Evolutionary conservation across 1,140 invertebrate genomes (phyloP).

Genomic region (Ooceraea biroi): DNA sequence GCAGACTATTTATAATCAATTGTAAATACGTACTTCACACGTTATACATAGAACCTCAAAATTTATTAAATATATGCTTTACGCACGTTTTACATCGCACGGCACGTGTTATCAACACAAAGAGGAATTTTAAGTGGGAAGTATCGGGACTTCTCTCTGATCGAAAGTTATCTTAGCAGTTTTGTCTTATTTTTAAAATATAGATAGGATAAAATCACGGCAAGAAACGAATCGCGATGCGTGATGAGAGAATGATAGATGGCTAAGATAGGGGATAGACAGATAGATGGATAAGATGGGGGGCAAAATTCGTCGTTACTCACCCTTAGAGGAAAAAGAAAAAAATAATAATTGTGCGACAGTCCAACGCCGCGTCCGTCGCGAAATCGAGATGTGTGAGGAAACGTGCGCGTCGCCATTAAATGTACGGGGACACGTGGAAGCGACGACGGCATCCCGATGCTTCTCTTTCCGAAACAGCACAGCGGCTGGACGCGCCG

Average conservation of each 20-base stretch:
- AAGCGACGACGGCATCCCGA: conserved; percentile 44
- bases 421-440: no score
- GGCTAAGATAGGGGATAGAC: background rate
- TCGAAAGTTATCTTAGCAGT: conserved; percentile 1
- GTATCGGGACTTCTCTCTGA: background rate
- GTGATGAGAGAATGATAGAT: conserved; percentile 8
- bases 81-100: no score
- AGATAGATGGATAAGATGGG: background rate
- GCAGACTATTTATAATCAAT: conserved; percentile 27
- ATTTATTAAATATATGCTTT: conserved; percentile 8
- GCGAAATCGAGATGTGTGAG: background rate
- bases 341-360: background rate
- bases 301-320: background rate
- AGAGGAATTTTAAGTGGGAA: background rate
- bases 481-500: background rate
- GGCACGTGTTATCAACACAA: no score
- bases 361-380: background rate
- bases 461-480: conserved; percentile 8
- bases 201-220: no score
- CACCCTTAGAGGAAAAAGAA: background rate
- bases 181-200: conserved; percentile 16
- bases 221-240: no score
- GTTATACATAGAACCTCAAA: conserved; percentile 15
- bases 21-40: background rate
- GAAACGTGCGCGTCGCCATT: no score